A percentile compares a stretch with the other conserved stretches of the same genome.
phyloP scores from a whole-genome alignment of 1,140 invertebrate species.

The Physella acuta region DNA sequence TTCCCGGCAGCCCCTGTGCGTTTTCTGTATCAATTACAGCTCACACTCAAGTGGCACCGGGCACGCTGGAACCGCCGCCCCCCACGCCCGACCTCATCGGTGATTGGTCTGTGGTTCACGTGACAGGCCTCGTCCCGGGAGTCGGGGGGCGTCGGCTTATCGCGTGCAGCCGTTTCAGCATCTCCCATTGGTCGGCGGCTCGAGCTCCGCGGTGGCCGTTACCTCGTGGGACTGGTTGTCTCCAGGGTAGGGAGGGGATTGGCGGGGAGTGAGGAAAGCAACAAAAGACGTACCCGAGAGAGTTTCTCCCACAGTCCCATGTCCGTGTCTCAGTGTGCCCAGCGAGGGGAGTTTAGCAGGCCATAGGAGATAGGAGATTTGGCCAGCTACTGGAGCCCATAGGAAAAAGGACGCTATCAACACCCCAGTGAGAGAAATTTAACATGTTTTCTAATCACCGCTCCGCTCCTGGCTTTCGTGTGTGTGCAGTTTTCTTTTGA shows the following conservation, averaged over 20 bases:
- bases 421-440: conserved; percentile 15
- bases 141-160: conserved; percentile 33
- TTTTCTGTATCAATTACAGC: conserved; percentile 30
- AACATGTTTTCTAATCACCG: conserved; percentile 15
- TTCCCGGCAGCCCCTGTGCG: conserved; percentile 7
- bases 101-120: conserved; percentile 34
- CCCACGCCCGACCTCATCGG: conserved; percentile 1
- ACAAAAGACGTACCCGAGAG: conserved; percentile 55
- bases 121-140: conserved; percentile 25
- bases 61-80: conserved; percentile 14
- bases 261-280: conserved; percentile 50
- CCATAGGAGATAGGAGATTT: conserved; percentile 26
- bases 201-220: conserved; percentile 31
- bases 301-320: conserved; percentile 43
- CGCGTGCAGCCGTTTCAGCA: conserved; percentile 28
- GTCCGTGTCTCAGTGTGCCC: conserved; percentile 16
- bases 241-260: conserved; percentile 44
- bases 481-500: too few species aligned
- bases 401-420: conserved; percentile 7
- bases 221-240: conserved; percentile 37
- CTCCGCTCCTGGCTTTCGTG: too few species aligned
- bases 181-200: conserved; percentile 38
- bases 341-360: conserved; percentile 8
- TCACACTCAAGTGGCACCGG: conserved; percentile 26
- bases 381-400: background rate